Base-by-base conservation (phyloP, 1,140 invertebrate genomes). In the Formica selysi region DNA sequence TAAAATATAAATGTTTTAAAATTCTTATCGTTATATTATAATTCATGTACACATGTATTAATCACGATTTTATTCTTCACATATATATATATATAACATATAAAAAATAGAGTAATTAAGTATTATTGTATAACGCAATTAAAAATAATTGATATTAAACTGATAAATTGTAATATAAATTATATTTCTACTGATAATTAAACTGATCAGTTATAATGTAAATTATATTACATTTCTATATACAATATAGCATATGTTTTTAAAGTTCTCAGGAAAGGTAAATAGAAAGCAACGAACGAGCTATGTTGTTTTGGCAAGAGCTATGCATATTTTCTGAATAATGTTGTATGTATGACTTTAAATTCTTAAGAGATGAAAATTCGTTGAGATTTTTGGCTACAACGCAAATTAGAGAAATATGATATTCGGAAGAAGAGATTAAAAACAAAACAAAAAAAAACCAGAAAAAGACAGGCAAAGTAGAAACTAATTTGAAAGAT, bases 141-240 rank as follows among this genome's bases (percentile, higher is more conserved):
- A 78, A 65, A 59, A 32, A 41, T 76, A 76, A 76, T 64, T 41
- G 38, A 26, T 76, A 70, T 57, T 29, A 29, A 79, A 26, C 19
- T 67, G 13, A 36, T 67, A 44, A 59, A 29, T 48, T 10, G 11
- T 73, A 36, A 10, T 62, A 51, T 51, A 44, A 74, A 83, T 73
- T 32, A 44, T 67, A 41, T 41, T 41, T 32, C 3, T 32, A 32
- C 32, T 32, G 32, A n/a, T 80, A 70, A 68, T 79, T 32, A 16
- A 79, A 26, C 26, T 67, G 13, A 36, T 67, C 59, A 59, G 41
- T 48, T 6, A 6, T 73, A 36, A 10, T 62, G 16, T 19, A 44
- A 74, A 74, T 73, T 32, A 44, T 67, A 41, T 41, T 41, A n/a
- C 1, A 65, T 67, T n/a, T n/a, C 8, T 10, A 2, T 10, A 19